These are phyloP conservation scores for Teleopsis dalmanni DNA, from an alignment of 1,140 invertebrate species.

Conservation along the genomic window DNA sequence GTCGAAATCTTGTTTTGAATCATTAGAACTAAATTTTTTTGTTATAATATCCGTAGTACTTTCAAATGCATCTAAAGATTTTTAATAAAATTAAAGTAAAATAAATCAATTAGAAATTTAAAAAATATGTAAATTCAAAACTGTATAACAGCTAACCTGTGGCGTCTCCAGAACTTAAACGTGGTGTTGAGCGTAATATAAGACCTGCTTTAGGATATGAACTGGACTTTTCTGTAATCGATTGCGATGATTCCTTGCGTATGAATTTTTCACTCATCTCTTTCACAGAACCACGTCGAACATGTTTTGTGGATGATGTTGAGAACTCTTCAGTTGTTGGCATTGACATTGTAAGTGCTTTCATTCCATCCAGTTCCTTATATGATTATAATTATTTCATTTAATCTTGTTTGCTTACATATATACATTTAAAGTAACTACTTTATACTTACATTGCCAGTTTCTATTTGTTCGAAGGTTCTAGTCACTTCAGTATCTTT, in stretches of 20 bases:
- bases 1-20: too few species aligned
- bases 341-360: not conserved
- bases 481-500: constrained; percentile 24
- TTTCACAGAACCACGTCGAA: constrained; percentile 59
- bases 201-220: constrained; percentile 59
- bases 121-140: too few species aligned
- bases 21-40: too few species aligned
- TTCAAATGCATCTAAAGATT: too few species aligned
- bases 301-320: constrained; percentile 44
- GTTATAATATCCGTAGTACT: too few species aligned
- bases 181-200: constrained; percentile 50
- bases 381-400: too few species aligned
- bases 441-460: constrained; percentile 4
- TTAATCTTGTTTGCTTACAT: too few species aligned
- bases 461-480: constrained; percentile 30
- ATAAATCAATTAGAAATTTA: too few species aligned
- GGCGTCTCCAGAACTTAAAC: not conserved
- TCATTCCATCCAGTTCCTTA: not conserved
- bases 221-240: constrained; percentile 13
- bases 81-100: too few species aligned
- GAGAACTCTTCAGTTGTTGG: constrained; percentile 5
- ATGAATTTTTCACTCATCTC: constrained; percentile 67
- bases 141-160: not conserved
- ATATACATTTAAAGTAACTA: not conserved
- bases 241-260: constrained; percentile 30